These are phyloP conservation scores for Delphinus delphis DNA, from an alignment of 2,113 vertebrate genomes.

Conservation along the genomic window DNA sequence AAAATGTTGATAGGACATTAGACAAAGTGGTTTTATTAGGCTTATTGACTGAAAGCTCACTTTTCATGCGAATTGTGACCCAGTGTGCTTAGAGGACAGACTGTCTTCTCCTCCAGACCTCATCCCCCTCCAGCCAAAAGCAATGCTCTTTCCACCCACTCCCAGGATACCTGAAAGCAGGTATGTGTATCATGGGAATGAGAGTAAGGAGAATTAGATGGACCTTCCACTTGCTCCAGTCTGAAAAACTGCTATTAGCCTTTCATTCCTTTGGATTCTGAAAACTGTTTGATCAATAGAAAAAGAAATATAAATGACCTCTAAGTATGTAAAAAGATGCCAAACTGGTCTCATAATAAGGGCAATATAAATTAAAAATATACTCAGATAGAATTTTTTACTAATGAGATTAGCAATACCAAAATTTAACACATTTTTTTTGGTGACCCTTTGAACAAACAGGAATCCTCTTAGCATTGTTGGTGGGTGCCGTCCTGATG, in stretches of 20 bases:
- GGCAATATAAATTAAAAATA: background rate
- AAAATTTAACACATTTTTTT: background rate
- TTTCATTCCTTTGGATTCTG: background rate
- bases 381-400: background rate
- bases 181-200: background rate
- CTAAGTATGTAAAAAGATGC: background rate
- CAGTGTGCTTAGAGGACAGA: background rate
- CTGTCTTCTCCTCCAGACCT: background rate
- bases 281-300: background rate
- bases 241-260: background rate
- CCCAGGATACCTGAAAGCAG: background rate
- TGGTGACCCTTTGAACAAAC: background rate
- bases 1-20: background rate
- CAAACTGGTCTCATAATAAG: background rate
- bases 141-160: background rate
- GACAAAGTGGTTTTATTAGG: slow-evolving; percentile 37
- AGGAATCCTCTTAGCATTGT: background rate
- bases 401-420: background rate
- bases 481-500: background rate
- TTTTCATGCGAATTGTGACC: background rate
- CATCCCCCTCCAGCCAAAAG: background rate
- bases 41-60: background rate
- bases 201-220: background rate
- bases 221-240: background rate
- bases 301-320: background rate